Percentiles rank a stretch among this genome's conserved stretches.
Conservation (phyloP, 2,888 invertebrate species). For the Melinaea marsaeus region DNA sequence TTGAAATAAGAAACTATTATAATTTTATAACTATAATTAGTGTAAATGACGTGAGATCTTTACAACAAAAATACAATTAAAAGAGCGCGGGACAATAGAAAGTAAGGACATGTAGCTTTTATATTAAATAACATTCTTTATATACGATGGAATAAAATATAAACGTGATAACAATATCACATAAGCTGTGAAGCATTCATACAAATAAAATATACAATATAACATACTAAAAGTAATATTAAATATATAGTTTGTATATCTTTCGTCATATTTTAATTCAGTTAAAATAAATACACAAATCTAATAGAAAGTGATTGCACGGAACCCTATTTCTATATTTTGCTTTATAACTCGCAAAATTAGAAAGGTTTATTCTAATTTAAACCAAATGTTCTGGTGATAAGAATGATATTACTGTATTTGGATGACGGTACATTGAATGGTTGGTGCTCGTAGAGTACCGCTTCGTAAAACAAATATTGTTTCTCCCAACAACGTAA, state of each 20-base stretch:
- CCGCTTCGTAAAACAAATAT: constrained; percentile 28
- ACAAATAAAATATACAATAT: not conserved
- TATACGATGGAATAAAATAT: too few species aligned
- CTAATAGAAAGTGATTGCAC: not conserved
- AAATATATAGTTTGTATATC: not conserved
- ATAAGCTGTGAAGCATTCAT: not conserved
- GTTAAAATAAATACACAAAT: constrained; percentile 3
- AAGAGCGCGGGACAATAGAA: too few species aligned
- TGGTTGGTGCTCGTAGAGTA: constrained; percentile 16
- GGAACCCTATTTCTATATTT: constrained; percentile 7
- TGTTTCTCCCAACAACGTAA: constrained; percentile 26
- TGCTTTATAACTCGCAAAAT: not conserved
- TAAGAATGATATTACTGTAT: not conserved
- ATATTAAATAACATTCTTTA: too few species aligned
- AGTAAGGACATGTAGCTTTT: too few species aligned
- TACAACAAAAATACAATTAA: too few species aligned
- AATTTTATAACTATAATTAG: too few species aligned
- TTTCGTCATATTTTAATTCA: not conserved
- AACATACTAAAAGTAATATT: not conserved
- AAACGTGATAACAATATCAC: too few species aligned
- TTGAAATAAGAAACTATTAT: too few species aligned
- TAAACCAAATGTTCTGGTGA: not conserved
- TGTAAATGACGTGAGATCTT: too few species aligned
- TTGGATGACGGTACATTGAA: constrained; percentile 8
- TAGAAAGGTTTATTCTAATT: not conserved